Base-by-base conservation (phyloP, 1,140 invertebrate genomes). In the Dryas iulia region DNA sequence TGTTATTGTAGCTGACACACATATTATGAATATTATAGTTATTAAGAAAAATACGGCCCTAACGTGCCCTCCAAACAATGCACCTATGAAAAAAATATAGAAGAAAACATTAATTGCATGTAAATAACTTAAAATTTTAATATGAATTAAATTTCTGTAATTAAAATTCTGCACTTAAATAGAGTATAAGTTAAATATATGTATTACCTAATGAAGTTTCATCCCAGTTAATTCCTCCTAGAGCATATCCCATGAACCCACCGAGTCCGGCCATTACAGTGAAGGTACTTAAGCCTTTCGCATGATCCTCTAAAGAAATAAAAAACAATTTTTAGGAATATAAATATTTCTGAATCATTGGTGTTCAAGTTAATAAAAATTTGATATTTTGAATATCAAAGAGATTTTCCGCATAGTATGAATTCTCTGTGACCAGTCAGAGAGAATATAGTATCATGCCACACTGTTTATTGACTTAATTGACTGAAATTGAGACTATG, bases 221-320 rank as follows among this genome's bases (percentile, higher is more conserved):
- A 81, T 98, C 97, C 98, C 98, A 99, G 84, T 99, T 96, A 24
- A 99, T 96, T 0, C 96, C 98, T 12, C 98, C 98, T 75, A 99
- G 94, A 2, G 96, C 95, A 84, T 99, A 99, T 0, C 98, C 98
- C 83, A 99, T 94, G 75, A 97, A 97, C 11, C 98, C 98, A 6
- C 98, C 98, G 0, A 99, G 89, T 0, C 98, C 98, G 1, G 98
- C 98, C 97, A 99, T 98, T 65, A 99, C 95, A 0, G 98, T 99
- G 78, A 99, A 99, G 1, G 97, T 98, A 71, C 97, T 98, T 1
- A 99, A 90, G 0, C 98, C 98, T 74, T 94, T 94, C 0, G 97
- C 96, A 82, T 99, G 98, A 84, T 99, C 98, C 92, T 98, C 97
- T 95, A 84, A 18, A 92, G 86, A 57, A 76, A 86, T 53, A 76